Conservation (phyloP, 2,797 vertebrate species). For the Pelodytes ibericus region DNA sequence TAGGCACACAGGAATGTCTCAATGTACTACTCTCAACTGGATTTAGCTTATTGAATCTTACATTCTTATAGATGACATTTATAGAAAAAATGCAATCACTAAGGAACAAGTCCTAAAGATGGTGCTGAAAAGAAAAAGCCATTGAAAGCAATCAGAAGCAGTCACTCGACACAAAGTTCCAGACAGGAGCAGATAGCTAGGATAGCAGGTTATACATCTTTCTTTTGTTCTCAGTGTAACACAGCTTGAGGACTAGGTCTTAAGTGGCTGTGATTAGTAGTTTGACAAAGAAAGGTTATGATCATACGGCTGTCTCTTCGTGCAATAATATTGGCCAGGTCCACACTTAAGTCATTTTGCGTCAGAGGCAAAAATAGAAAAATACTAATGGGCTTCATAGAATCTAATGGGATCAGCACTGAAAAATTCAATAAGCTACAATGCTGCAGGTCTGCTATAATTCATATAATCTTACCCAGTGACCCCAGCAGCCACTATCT, state of each 20-base stretch:
- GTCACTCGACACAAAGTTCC: not conserved
- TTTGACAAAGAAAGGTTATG: not conserved
- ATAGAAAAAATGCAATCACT: not conserved
- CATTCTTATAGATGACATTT: not conserved
- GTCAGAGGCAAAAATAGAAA: not conserved
- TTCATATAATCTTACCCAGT: not conserved
- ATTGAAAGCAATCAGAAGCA: not conserved
- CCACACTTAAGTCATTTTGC: not conserved
- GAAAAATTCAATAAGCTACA: not conserved
- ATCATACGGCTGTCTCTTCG: not conserved
- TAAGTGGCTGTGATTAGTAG: slow-evolving; percentile 1
- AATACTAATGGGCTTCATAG: not conserved
- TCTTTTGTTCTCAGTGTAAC: not conserved
- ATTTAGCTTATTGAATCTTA: not conserved
- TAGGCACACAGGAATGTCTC: not conserved
- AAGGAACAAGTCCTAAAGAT: not conserved
- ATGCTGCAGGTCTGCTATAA: not conserved
- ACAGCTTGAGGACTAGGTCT: not conserved
- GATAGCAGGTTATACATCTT: not conserved
- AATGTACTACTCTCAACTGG: not conserved
- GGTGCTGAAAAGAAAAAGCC: not conserved
- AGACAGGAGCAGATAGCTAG: not conserved
- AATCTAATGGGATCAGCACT: not conserved
- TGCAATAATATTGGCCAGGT: not conserved
- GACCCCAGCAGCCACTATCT: not conserved